These are phyloP conservation scores for Rhinolophus ferrumequinum DNA, from an alignment of 2,113 vertebrate species.

Conservation along the genomic window DNA sequence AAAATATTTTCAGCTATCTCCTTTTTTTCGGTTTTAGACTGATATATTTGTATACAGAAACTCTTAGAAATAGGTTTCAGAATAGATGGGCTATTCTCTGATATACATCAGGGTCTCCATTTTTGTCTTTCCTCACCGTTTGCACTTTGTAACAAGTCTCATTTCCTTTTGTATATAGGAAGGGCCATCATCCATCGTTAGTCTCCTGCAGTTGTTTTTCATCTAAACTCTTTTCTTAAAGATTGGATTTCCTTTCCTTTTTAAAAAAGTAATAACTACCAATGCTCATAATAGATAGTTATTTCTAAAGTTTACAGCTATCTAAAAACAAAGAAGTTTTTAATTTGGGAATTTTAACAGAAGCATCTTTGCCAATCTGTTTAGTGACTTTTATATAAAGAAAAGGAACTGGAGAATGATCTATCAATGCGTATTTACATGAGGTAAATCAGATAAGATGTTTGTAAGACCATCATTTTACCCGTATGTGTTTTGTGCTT, in stretches of 20 bases:
- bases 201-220: background rate
- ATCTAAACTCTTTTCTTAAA: background rate
- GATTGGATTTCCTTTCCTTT: background rate
- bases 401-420: background rate
- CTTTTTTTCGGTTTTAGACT: background rate
- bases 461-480: background rate
- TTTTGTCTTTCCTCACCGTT: conserved; percentile 31
- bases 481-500: background rate
- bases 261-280: background rate
- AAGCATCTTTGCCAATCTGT: background rate
- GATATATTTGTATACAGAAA: background rate
- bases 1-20: background rate
- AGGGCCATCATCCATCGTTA: background rate
- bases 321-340: background rate
- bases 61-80: conserved; percentile 8
- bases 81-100: background rate
- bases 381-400: background rate
- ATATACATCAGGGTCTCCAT: background rate
- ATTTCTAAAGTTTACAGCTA: conserved; percentile 38
- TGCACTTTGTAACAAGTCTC: background rate
- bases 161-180: background rate
- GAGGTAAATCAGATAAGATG: background rate
- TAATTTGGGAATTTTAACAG: background rate
- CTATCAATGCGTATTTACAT: background rate
- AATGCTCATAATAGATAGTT: background rate